Conservation (phyloP, 1,140 invertebrate genomes). For the Neuroterus valhalla region DNA sequence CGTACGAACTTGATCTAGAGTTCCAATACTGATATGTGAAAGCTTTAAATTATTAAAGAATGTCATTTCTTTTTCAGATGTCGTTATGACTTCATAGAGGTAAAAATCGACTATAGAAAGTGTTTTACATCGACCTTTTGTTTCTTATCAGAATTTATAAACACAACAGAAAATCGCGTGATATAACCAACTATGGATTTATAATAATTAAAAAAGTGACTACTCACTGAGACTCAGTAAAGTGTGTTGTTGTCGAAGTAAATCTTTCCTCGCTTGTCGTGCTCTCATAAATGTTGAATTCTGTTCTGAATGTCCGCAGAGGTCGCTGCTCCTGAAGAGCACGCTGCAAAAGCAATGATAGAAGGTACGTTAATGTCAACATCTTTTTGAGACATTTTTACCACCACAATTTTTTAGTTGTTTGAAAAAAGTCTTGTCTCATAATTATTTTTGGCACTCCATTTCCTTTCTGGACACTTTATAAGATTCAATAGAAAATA, state of each 20-base stretch:
- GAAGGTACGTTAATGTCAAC: slow-evolving; percentile 62
- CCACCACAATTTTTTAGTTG: neutral
- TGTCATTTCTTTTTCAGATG: too few relatives aligned
- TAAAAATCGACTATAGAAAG: too few relatives aligned
- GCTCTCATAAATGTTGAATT: slow-evolving; percentile 84
- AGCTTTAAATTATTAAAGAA: too few relatives aligned
- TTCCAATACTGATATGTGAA: too few relatives aligned
- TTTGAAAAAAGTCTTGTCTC: neutral
- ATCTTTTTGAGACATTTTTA: slow-evolving; percentile 43
- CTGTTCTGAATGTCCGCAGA: slow-evolving; percentile 84
- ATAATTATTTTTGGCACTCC: neutral
- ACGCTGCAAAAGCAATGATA: slow-evolving; percentile 69
- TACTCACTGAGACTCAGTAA: slow-evolving; percentile 77
- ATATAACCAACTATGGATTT: neutral
- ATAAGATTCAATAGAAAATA: too few relatives aligned
- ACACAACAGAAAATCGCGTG: neutral
- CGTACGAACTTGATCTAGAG: too few relatives aligned
- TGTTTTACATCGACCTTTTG: too few relatives aligned
- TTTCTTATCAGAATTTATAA: too few relatives aligned
- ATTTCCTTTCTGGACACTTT: neutral
- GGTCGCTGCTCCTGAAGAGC: slow-evolving; percentile 83
- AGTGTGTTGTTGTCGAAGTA: slow-evolving; percentile 77
- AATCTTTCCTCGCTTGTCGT: slow-evolving; percentile 80
- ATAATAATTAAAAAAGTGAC: neutral
- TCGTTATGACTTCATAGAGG: too few relatives aligned